Conservation (phyloP, 2,797 vertebrate species). For the Catamblyrhynchus diadema region DNA sequence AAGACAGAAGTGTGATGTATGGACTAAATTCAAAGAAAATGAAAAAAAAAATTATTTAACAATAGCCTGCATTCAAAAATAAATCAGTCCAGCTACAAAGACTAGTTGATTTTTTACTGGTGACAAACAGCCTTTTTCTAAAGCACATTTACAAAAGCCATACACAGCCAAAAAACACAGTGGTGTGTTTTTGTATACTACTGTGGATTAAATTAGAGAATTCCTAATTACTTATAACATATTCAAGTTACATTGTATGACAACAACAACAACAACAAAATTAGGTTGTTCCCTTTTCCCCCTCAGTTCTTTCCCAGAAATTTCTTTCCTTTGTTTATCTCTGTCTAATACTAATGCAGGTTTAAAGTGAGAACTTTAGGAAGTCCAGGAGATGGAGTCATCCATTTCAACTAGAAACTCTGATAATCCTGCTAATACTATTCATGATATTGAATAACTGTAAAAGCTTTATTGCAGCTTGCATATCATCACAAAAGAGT, state of each 20-base stretch:
- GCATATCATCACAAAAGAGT: neutral
- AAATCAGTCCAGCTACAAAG: constrained; percentile 45
- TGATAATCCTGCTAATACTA: constrained; percentile 13
- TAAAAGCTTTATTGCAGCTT: constrained; percentile 52
- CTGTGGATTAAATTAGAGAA: neutral
- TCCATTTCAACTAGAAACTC: constrained; percentile 15
- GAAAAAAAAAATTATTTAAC: neutral
- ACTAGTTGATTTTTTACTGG: neutral
- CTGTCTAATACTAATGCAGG: neutral
- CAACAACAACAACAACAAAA: neutral
- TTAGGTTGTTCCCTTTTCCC: neutral
- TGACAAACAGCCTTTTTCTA: neutral
- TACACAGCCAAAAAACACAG: neutral
- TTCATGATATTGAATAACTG: constrained; percentile 45
- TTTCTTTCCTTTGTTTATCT: neutral
- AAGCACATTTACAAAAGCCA: neutral
- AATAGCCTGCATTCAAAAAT: constrained; percentile 28
- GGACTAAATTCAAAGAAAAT: neutral
- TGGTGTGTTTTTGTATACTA: neutral
- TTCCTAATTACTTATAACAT: neutral
- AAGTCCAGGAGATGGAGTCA: neutral
- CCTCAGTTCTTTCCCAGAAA: neutral
- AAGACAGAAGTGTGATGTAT: constrained; percentile 24
- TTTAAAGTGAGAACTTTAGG: neutral
- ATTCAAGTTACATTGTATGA: neutral